phyloP scores from a whole-genome alignment of 2,797 vertebrate genomes.

The Chaetodon trifasciatus region DNA sequence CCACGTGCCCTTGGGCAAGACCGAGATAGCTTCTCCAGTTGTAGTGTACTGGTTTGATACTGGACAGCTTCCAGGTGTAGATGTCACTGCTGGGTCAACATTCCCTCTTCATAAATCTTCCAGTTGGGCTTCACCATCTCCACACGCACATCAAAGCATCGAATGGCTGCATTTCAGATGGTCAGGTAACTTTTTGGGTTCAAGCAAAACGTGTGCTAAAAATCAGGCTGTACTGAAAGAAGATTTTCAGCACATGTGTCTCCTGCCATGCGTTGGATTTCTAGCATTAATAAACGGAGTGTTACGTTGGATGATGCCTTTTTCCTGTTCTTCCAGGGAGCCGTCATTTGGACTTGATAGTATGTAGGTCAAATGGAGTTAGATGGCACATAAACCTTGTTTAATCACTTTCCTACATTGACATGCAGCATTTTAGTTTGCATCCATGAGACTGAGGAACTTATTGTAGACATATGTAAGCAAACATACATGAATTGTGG shows the following conservation, averaged over 20 bases:
- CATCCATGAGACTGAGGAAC: not conserved
- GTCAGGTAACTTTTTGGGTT: not conserved
- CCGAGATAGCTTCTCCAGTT: slow-evolving; percentile 8
- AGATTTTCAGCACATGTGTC: slow-evolving; percentile 28
- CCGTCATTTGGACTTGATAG: not conserved
- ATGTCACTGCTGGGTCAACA: slow-evolving; percentile 42
- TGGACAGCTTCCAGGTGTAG: slow-evolving; percentile 53
- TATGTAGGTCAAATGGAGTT: not conserved
- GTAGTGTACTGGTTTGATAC: slow-evolving; percentile 13
- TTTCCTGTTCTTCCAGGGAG: slow-evolving; percentile 26
- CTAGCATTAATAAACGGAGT: slow-evolving; percentile 5
- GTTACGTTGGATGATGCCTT: slow-evolving; percentile 19
- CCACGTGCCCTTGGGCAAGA: slow-evolving; percentile 49
- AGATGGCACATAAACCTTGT: not conserved
- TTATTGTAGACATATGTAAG: not conserved
- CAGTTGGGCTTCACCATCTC: slow-evolving; percentile 1
- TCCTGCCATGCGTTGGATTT: not conserved
- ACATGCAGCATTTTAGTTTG: not conserved
- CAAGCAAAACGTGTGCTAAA: not conserved
- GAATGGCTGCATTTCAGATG: not conserved
- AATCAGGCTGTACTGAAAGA: not conserved
- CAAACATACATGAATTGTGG: not conserved
- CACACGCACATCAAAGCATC: slow-evolving; percentile 2
- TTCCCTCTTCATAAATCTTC: slow-evolving; percentile 42
- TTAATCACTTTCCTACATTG: not conserved